Base-by-base conservation (phyloP, 2,888 invertebrate species). In the Netelia virgata region DNA sequence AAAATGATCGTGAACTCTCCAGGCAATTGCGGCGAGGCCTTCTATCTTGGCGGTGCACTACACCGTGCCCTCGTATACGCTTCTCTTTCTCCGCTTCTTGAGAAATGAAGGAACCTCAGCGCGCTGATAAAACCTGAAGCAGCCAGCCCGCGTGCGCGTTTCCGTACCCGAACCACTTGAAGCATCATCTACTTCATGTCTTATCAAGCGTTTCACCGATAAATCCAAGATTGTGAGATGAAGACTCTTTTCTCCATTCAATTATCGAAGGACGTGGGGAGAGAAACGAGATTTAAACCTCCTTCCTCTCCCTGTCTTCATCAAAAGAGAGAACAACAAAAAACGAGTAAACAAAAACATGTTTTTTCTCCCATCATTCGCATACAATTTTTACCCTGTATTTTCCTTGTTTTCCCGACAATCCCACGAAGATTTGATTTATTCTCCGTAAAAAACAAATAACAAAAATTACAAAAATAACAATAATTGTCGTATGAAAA, bases 1-100 rank as follows among this genome's bases (percentile, higher is more conserved):
- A 87, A 87, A 87, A 87, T 87, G 86, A 87, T 87, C 83, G 80
- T 69, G 80, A 78, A 86, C 64, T 77, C 78, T 74, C 50, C 68
- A 68, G 77, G 80, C 79, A 79, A 83, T 84, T 82, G 82, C 63
- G 66, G 50, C 68, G 36, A 61, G 53, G 50, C 53, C 69, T 66
- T 73, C 64, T 79, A 79, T 81, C 59, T 68, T 47, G 76, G 47
- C 47, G 36, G 69, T 16, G 80, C 68, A 77, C 63, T 18, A 18
- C 57, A 18, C 18, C 57, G 57, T 18, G 57, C 57, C 9, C 57
- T n/a, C 16, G 14, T 16, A 53, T 14, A 16, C n/a, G 53, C 14
- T 50, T n/a, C 50, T 50, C 53, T 11, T 16, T 57, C 57, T 57
- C 74, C 81, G 83, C 63, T 82, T 82, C 80, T 86, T 86, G 86